These are phyloP conservation scores for Cataglyphis hispanica DNA, from an alignment of 1,140 invertebrate species.

Conservation along the genomic window DNA sequence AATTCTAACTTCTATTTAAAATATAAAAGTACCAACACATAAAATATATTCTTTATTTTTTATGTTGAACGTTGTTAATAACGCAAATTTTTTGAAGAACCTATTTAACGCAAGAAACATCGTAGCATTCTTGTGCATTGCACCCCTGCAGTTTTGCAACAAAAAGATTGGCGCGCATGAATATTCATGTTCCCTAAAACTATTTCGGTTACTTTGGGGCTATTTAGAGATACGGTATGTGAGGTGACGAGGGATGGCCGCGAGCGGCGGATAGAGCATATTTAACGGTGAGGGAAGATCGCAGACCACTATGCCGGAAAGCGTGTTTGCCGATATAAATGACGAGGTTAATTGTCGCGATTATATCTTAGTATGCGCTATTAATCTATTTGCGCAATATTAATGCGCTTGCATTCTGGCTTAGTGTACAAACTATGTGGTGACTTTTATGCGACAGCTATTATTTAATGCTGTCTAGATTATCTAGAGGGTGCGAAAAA, in stretches of 20 bases:
- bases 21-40: neutral
- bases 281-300: conserved; percentile 19
- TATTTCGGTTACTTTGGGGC: conserved; percentile 57
- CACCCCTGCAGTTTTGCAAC: conserved; percentile 27
- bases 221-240: conserved; percentile 54
- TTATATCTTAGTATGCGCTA: conserved; percentile 41
- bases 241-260: conserved; percentile 16
- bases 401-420: conserved; percentile 11
- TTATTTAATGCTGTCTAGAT: neutral
- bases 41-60: conserved; percentile 4
- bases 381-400: conserved; percentile 35
- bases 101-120: conserved; percentile 24
- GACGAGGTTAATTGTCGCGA: conserved; percentile 48
- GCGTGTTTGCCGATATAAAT: conserved; percentile 27
- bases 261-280: neutral
- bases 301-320: neutral
- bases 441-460: neutral
- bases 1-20: neutral
- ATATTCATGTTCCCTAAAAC: conserved; percentile 39
- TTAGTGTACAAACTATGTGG: neutral
- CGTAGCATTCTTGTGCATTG: conserved; percentile 27
- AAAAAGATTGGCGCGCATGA: conserved; percentile 53
- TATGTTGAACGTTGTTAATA: neutral
- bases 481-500: neutral
- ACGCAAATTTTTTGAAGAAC: neutral